These are phyloP conservation scores for Phoebastria nigripes DNA, from an alignment of 2,797 vertebrate genomes.

Conservation along the genomic window DNA sequence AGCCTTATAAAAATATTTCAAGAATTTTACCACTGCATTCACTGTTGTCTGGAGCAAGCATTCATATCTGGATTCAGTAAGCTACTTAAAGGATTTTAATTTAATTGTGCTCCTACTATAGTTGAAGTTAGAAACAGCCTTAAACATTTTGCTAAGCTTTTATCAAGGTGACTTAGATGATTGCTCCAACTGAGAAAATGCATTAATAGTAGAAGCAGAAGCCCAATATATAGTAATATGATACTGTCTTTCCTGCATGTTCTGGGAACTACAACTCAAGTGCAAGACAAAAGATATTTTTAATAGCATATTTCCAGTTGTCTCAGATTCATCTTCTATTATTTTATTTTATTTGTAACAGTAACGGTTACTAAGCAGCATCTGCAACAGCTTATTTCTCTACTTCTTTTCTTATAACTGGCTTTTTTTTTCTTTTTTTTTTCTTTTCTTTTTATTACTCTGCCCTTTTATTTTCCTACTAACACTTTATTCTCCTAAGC, in stretches of 20 bases:
- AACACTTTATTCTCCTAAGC: not conserved
- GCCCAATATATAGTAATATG: not conserved
- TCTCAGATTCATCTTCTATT: not conserved
- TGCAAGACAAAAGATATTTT: not conserved
- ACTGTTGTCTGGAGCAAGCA: not conserved
- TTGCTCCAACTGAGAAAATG: not conserved
- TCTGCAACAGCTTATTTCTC: not conserved
- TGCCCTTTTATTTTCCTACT: not conserved
- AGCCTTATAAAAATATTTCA: not conserved
- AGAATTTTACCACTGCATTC: not conserved
- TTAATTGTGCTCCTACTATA: not conserved
- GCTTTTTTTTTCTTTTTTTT: rapidly evolving
- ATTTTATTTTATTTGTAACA: not conserved
- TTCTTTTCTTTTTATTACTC: not conserved
- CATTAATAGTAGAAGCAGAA: not conserved
- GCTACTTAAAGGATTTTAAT: not conserved
- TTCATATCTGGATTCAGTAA: not conserved
- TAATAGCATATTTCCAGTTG: not conserved
- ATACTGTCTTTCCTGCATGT: not conserved
- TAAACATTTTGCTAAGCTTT: not conserved
- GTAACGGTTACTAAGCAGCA: not conserved
- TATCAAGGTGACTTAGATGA: not conserved
- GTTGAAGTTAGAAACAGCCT: not conserved
- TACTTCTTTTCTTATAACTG: not conserved
- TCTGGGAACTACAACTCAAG: not conserved